Percentiles rank a stretch among this genome's conserved stretches.
phyloP scores from a whole-genome alignment of 37 sponge, comb jelly and placozoan genomes.

The Amphimedon queenslandica region DNA sequence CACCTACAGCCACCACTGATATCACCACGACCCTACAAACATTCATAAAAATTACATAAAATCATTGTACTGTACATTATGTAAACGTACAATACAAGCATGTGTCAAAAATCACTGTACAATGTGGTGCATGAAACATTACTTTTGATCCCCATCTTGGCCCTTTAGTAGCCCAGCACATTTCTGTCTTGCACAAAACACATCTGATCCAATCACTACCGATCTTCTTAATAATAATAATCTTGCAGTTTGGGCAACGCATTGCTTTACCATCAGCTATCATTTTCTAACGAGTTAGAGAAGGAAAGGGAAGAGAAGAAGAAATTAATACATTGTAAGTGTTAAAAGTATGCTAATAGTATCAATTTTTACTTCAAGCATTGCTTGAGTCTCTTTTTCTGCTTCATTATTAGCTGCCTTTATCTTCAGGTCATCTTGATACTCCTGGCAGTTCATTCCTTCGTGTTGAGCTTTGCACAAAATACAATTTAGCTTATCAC shows the following conservation, averaged over 20 bases:
- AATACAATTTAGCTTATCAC: constrained; percentile 57
- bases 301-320: too few species aligned
- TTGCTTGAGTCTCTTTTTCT: constrained; percentile 77
- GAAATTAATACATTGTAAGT: too few species aligned
- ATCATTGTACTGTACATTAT: neutral
- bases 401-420: constrained; percentile 87
- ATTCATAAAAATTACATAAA: too few species aligned
- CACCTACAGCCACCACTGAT: constrained; percentile 87
- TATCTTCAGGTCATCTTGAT: constrained; percentile 87
- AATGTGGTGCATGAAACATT: neutral
- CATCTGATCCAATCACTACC: constrained; percentile 97
- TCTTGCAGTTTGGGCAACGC: constrained; percentile 75
- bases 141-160: constrained; percentile 93
- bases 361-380: constrained; percentile 71
- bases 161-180: constrained; percentile 97
- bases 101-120: neutral
- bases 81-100: too few species aligned
- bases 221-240: constrained; percentile 88
- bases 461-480: constrained; percentile 90
- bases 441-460: constrained; percentile 92
- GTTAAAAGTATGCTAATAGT: too few species aligned
- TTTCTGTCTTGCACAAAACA: constrained; percentile 89
- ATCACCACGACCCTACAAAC: constrained; percentile 75
- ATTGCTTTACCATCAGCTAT: constrained; percentile 80
- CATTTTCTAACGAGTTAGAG: too few species aligned